Evolutionary conservation across 2,797 vertebrate species (phyloP), one percentile per base, ranked within the genome.

Genomic region (Poecilia velifera): DNA sequence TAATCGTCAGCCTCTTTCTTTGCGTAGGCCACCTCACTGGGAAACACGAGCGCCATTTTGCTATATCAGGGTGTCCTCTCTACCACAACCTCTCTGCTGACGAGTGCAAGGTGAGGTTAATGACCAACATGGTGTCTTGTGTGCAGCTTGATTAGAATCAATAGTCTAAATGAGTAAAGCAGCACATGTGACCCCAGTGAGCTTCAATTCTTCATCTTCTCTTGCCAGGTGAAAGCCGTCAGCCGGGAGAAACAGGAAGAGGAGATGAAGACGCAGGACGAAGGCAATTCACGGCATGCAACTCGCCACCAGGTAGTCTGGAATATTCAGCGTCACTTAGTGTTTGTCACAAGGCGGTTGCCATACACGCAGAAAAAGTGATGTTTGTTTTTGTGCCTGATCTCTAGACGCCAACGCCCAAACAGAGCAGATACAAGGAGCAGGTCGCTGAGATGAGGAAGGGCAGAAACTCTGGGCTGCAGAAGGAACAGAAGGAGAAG

Each of bases 81-180:
- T 99, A 99, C 90, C 98, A 99, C 92, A 99, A 99, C 85, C 97
- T 99, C 1, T 99, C 98, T 55, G 98, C 98, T 46, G 98, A 99
- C 9, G 98, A 99, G 81, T 99, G 98, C 96, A 99, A 99, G 95
- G 98, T 99, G 90, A 85, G 12, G 76, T 76, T 16, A 47, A 31
- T 16, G 55, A 16, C 25, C 43, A 39, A 3, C 14, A 6, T 49
- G 25, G 14, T 20, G 36, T 47, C 70, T 53, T 70, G n/a, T 6
- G 8, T 25, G 34, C 13, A 46, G 22, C 25, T n/a, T n/a, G 10
- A 43, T 25, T 41, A 68, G 66, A 41, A 43, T 25, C 12, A 39
- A 20, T 70, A 6, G 39, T 70, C 13, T 70, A 43, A 43, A 25
- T 43, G 10, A n/a, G 25, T 53, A 53, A 53, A 25, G 66, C 22